phyloP scores from a whole-genome alignment of 2,113 vertebrate species.

The Notechis scutatus region DNA sequence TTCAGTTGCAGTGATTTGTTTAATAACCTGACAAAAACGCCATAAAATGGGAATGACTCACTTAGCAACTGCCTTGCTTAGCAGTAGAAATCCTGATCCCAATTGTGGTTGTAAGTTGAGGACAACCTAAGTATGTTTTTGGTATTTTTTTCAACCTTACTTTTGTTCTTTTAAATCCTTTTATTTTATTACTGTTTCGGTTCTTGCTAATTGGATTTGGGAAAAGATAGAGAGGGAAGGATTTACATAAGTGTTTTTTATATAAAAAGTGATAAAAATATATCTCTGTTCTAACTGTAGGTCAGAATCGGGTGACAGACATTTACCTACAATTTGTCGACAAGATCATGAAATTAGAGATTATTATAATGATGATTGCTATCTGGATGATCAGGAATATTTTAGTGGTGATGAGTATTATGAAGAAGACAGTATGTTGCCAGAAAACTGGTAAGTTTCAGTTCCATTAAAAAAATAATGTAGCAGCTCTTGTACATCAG shows the following conservation, averaged over 20 bases:
- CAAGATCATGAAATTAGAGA: slow-evolving; percentile 76
- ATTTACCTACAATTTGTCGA: slow-evolving; percentile 84
- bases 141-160: not conserved
- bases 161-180: not conserved
- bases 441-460: slow-evolving; percentile 79
- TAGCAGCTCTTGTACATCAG: not conserved
- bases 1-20: not conserved
- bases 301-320: slow-evolving; percentile 83
- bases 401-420: slow-evolving; percentile 94
- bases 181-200: not conserved
- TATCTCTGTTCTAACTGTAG: slow-evolving; percentile 61
- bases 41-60: not conserved
- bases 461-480: not conserved
- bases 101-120: not conserved
- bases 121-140: not conserved
- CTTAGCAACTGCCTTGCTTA: not conserved
- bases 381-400: slow-evolving; percentile 83
- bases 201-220: not conserved
- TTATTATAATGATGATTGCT: slow-evolving; percentile 78
- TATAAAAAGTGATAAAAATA: not conserved
- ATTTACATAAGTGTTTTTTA: not conserved
- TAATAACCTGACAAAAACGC: not conserved
- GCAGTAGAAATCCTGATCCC: not conserved
- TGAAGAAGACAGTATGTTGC: slow-evolving; percentile 85
- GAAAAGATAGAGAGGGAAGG: not conserved